Base-by-base conservation (phyloP, 2,888 invertebrate genomes). In the Hetaerina titia region DNA sequence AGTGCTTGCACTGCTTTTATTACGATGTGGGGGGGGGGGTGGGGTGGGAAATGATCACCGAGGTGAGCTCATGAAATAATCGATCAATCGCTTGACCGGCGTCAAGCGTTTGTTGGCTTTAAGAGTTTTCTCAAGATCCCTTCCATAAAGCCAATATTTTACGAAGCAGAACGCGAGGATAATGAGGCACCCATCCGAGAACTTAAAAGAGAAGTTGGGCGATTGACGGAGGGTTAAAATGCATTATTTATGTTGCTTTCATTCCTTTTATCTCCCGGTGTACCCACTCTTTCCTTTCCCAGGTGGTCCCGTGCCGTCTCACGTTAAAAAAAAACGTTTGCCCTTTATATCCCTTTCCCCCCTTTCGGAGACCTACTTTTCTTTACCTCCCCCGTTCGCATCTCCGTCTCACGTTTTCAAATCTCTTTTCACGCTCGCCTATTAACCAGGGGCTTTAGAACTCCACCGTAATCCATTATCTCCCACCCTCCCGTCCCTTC, bases 231-330 rank as follows among this genome's bases (percentile, higher is more conserved):
- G 89, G 58, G 90, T 19, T 64, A n/a, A 92, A 92, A 74, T 92
- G 92, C 92, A 22, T 92, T 56, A 92, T 92, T 92, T 92, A 92
- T 69, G 92, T 74, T 11, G 92, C 56, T 57, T 64, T 56, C 9
- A 56, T 69, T 19, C 74, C 92, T 74, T 69, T 92, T 69, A 92
- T 69, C 64, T 92, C 22, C 92, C 22, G 15, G 25, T 74, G 56
- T 69, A 74, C 92, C n/a, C 45, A 45, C 45, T 45, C 45, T 45
- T 22, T 74, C 92, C 11, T 92, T 69, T n/a, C 92, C n/a, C 69
- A 56, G 92, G 92, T 92, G 92, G 92, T 92, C 92, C 45, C 74
- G 22, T 64, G 64, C 31, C 90, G 64, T 90, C 89, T 58, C 57
- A n/a, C 89, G n/a, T 11, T 58, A 58, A 89, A 89, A 56, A 57